Evolutionary conservation across 2,888 invertebrate genomes (phyloP).

Genomic region (Diaphora mendica): DNA sequence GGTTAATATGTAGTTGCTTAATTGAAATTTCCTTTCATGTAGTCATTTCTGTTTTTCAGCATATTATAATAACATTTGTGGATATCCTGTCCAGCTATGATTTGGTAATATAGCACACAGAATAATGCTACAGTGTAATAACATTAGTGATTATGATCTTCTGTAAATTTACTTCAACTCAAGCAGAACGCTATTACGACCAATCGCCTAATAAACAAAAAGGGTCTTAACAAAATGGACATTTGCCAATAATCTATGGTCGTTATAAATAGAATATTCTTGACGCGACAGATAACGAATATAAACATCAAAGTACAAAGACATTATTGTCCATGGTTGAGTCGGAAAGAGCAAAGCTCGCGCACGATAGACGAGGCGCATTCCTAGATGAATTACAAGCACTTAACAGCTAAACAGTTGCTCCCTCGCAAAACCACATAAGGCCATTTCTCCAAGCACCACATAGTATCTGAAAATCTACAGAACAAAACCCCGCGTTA

Average conservation of each 20-base stretch:
- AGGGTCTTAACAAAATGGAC: not conserved
- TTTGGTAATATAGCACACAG: not conserved
- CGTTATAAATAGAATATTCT: not conserved
- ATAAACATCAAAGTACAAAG: conserved; percentile 41
- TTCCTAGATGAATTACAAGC: conserved; percentile 78
- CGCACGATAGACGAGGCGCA: conserved; percentile 61
- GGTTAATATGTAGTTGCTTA: not conserved
- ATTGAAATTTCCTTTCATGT: not conserved
- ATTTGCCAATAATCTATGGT: not conserved
- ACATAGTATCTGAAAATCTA: conserved; percentile 64
- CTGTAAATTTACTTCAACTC: not conserved
- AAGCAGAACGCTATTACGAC: not conserved
- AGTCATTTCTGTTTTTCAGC: too few relatives aligned
- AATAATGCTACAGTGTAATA: not conserved
- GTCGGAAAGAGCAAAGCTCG: conserved; percentile 38
- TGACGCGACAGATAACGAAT: not conserved
- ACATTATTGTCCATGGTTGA: conserved; percentile 40
- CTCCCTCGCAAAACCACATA: conserved; percentile 52
- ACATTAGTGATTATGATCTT: not conserved
- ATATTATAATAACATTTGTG: too few relatives aligned
- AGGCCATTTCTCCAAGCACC: conserved; percentile 69
- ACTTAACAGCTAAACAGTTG: conserved; percentile 67
- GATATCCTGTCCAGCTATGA: not conserved
- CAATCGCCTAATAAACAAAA: not conserved
- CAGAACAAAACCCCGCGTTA: conserved; percentile 60